phyloP scores from a whole-genome alignment of 2,113 vertebrate species.

The Myotis lucifugus region DNA sequence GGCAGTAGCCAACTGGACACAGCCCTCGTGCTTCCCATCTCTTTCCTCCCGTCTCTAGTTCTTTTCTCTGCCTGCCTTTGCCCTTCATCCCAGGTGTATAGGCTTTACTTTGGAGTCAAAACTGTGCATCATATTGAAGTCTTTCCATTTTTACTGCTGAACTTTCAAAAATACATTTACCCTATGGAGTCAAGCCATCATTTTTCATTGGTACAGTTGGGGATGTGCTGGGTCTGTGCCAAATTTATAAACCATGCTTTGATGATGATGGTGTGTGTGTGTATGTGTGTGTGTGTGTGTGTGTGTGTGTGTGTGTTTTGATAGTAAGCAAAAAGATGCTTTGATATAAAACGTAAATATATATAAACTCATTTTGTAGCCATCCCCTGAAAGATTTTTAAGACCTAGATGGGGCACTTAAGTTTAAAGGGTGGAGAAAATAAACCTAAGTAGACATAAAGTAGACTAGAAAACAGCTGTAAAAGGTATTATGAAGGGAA shows the following conservation, averaged over 20 bases:
- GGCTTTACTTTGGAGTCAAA: neutral
- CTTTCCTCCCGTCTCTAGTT: neutral
- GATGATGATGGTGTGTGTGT: neutral
- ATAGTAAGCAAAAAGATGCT: neutral
- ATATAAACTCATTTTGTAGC: neutral
- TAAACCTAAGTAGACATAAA: neutral
- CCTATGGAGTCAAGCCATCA: neutral
- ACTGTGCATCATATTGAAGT: neutral
- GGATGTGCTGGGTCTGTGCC: neutral
- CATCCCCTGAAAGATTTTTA: neutral
- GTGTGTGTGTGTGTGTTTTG: neutral
- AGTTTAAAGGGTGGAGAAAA: neutral
- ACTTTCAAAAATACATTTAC: neutral
- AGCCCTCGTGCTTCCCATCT: too few relatives aligned
- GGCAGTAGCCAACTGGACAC: accelerated
- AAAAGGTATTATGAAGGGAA: neutral
- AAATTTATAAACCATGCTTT: neutral
- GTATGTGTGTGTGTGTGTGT: neutral
- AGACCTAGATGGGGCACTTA: neutral
- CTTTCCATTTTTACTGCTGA: neutral
- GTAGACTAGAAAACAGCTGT: neutral
- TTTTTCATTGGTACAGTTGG: neutral
- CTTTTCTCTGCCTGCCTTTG: neutral
- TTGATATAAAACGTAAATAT: neutral
- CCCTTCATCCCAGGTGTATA: neutral